phyloP scores from a whole-genome alignment of 1,140 invertebrate species.

The Eciton burchellii region DNA sequence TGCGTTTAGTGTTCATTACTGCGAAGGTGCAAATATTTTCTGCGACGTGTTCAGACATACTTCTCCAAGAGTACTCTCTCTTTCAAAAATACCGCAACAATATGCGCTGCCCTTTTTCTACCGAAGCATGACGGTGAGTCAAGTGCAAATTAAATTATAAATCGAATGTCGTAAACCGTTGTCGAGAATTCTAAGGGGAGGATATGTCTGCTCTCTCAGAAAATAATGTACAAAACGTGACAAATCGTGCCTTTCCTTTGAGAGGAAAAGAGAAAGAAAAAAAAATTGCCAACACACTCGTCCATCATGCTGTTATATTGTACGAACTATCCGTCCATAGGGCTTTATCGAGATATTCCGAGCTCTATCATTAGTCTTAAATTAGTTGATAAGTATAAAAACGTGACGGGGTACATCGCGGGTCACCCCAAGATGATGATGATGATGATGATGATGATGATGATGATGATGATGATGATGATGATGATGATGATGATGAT shows the following conservation, averaged over 20 bases:
- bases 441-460: constrained; percentile 27
- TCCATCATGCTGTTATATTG: constrained; percentile 81
- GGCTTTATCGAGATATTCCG: constrained; percentile 82
- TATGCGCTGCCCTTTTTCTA: neutral
- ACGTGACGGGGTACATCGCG: constrained; percentile 1
- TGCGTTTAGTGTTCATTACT: constrained; percentile 53
- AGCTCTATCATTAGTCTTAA: constrained; percentile 79
- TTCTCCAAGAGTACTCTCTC: constrained; percentile 31
- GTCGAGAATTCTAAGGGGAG: constrained; percentile 7
- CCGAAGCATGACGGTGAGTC: constrained; percentile 2
- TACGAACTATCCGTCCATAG: constrained; percentile 83
- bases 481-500: constrained; percentile 35
- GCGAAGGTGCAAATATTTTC: constrained; percentile 52
- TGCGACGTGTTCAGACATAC: constrained; percentile 39
- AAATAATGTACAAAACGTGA: constrained; percentile 63
- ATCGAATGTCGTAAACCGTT: no score
- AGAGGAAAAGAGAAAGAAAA: constrained; percentile 53
- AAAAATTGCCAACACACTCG: constrained; percentile 78
- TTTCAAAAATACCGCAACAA: neutral
- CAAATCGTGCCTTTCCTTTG: constrained; percentile 76
- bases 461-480: constrained; percentile 26
- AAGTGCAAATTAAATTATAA: constrained; percentile 37
- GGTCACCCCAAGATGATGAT: constrained; percentile 31
- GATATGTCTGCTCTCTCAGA: constrained; percentile 55
- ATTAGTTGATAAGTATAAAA: constrained; percentile 59